phyloP scores from a whole-genome alignment of 2,888 invertebrate species.

The Torymus texanus region DNA sequence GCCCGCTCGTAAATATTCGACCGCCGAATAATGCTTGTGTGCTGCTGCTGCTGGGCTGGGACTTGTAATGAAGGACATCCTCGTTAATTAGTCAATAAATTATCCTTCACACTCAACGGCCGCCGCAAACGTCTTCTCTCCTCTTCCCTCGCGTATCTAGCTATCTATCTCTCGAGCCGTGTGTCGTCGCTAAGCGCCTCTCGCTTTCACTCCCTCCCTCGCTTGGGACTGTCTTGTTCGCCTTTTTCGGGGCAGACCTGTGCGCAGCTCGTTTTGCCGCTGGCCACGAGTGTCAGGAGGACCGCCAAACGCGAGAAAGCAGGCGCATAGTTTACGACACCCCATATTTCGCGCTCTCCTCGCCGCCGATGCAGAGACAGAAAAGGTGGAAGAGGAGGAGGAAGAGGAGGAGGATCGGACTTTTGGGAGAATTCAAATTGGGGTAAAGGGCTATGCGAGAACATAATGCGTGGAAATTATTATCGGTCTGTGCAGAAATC shows the following conservation, averaged over 20 bases:
- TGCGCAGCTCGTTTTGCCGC: too few species aligned
- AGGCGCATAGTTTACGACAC: slow-evolving; percentile 68
- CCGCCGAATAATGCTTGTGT: slow-evolving; percentile 71
- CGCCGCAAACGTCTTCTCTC: slow-evolving; percentile 62
- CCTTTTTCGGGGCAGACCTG: not conserved
- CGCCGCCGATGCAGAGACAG: not conserved
- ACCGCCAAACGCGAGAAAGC: slow-evolving; percentile 50
- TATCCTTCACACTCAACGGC: slow-evolving; percentile 70
- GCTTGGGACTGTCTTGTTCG: slow-evolving; percentile 7
- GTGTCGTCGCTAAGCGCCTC: slow-evolving; percentile 16
- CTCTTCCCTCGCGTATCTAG: slow-evolving; percentile 51
- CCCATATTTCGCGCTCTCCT: slow-evolving; percentile 36
- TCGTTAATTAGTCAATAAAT: slow-evolving; percentile 75
- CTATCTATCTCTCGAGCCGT: slow-evolving; percentile 45
- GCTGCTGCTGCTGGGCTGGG: slow-evolving; percentile 64
- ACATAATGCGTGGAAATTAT: too few species aligned
- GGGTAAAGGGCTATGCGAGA: too few species aligned
- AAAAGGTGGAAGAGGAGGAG: too few species aligned
- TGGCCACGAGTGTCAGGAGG: not conserved
- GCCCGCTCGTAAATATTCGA: slow-evolving; percentile 73
- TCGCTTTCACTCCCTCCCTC: slow-evolving; percentile 34
- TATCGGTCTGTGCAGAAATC: too few species aligned
- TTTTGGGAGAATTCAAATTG: too few species aligned
- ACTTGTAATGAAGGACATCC: slow-evolving; percentile 74
- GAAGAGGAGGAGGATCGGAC: too few species aligned